Base-by-base conservation (phyloP, 2,888 invertebrate genomes). In the Drosophila mimetica region DNA sequence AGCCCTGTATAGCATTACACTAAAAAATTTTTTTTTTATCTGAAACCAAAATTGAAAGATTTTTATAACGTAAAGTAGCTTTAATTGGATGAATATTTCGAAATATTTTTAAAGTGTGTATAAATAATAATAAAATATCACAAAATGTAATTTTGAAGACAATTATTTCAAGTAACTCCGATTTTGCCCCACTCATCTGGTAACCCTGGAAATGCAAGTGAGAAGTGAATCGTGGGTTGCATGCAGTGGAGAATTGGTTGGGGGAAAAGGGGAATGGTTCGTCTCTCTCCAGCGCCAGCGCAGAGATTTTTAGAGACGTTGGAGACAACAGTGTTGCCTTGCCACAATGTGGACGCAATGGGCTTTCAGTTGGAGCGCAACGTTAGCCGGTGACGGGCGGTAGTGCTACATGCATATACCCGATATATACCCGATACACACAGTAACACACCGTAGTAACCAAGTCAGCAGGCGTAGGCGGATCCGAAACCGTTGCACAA, bases 311-410 rank as follows among this genome's bases (percentile, higher is more conserved):
- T 25, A 54, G 51, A 61, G 54, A 44, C 34, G 30, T 25, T 28
- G 25, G 39, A 34, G 52, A 41, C 47, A 32, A 46, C 52, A 51
- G 60, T 70, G 58, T 64, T 51, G 60, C 58, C 53, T 53, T 65
- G 63, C 63, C 51, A 61, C 61, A 47, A 46, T 79, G 78, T 77
- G 75, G 57, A 44, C 61, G 74, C 75, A 72, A 86, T 83, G 72
- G 86, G 71, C 80, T 84, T 86, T 86, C 84, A 85, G 80, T 85
- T 86, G 76, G 78, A 88, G 80, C 83, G 78, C 75, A 83, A 75
- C 86, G 74, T 67, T 85, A 83, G 88, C 88, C 84, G 84, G 88
- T 83, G 88, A 84, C 86, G 86, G 82, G 86, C 85, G 87, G 78
- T 61, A 25, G 86, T 73, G 54, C 9, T 30, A 34, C 13, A 54